phyloP scores from a whole-genome alignment of 2,888 invertebrate species.

The Coenonympha glycerion region DNA sequence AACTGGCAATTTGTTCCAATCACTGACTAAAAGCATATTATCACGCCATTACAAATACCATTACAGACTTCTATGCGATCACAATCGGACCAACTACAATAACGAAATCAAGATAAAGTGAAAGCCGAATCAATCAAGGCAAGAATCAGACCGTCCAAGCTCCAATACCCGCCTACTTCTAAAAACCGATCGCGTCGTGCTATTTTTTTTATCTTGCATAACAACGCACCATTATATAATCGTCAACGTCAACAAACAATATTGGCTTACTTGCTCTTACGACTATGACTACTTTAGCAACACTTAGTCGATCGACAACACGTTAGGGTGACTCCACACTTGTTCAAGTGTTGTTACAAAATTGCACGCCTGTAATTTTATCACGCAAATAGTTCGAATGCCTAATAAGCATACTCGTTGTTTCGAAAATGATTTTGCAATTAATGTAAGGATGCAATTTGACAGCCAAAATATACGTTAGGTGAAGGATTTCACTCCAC shows the following conservation, averaged over 20 bases:
- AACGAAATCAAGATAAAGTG: constrained; percentile 30
- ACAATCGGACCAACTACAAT: constrained; percentile 7
- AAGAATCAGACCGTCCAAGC: constrained; percentile 29
- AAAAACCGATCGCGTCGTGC: constrained; percentile 35
- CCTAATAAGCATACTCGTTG: constrained; percentile 3
- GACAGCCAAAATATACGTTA: constrained; percentile 1
- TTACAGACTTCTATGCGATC: constrained; percentile 3
- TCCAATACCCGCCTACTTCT: constrained; percentile 32
- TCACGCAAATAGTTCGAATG: constrained; percentile 22
- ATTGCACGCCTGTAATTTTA: constrained; percentile 24
- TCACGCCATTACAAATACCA: constrained; percentile 2
- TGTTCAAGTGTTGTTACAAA: constrained; percentile 21
- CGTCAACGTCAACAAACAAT: constrained; percentile 32
- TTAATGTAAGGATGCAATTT: constrained; percentile 11
- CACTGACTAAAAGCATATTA: not conserved
- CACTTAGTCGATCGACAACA: constrained; percentile 30
- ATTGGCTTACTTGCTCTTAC: constrained; percentile 36
- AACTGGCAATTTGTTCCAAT: not conserved
- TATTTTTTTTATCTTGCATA: constrained; percentile 46
- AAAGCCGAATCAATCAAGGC: constrained; percentile 40
- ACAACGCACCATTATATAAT: constrained; percentile 43
- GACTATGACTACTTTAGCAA: constrained; percentile 31
- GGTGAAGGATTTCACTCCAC: not conserved
- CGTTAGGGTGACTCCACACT: constrained; percentile 22
- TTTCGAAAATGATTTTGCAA: constrained; percentile 20